phyloP scores from a whole-genome alignment of 2,113 vertebrate genomes.

The Calonectris borealis region DNA sequence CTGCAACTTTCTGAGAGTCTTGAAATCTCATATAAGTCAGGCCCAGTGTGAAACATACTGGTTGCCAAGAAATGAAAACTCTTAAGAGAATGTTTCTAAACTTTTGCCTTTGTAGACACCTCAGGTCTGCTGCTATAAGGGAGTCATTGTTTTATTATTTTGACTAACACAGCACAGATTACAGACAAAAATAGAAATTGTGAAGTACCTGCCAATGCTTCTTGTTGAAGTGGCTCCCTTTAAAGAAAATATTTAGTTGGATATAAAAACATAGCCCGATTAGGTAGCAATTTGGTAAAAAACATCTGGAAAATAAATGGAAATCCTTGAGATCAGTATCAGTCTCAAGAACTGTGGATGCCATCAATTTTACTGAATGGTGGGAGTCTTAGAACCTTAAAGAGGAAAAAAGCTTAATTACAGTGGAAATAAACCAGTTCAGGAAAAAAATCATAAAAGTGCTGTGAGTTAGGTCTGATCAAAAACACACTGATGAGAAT shows the following conservation, averaged over 20 bases:
- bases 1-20: background rate
- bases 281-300: constrained; percentile 38
- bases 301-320: constrained; percentile 59
- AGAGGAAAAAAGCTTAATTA: constrained; percentile 50
- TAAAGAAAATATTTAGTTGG: constrained; percentile 23
- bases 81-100: background rate
- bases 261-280: background rate
- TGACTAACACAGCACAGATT: constrained; percentile 2
- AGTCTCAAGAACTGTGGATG: background rate
- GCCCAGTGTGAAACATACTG: background rate
- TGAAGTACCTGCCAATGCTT: constrained; percentile 10
- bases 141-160: constrained; percentile 12
- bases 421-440: constrained; percentile 23
- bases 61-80: background rate
- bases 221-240: constrained; percentile 1
- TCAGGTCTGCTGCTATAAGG: background rate
- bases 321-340: constrained; percentile 44
- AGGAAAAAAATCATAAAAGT: constrained; percentile 38
- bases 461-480: constrained; percentile 33
- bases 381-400: constrained; percentile 23
- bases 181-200: constrained; percentile 20
- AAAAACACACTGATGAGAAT: constrained; percentile 40
- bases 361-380: constrained; percentile 22
- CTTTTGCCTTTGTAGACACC: background rate
- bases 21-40: background rate